Conservation (phyloP, 2,797 vertebrate genomes). For the Naso thynnoides region DNA sequence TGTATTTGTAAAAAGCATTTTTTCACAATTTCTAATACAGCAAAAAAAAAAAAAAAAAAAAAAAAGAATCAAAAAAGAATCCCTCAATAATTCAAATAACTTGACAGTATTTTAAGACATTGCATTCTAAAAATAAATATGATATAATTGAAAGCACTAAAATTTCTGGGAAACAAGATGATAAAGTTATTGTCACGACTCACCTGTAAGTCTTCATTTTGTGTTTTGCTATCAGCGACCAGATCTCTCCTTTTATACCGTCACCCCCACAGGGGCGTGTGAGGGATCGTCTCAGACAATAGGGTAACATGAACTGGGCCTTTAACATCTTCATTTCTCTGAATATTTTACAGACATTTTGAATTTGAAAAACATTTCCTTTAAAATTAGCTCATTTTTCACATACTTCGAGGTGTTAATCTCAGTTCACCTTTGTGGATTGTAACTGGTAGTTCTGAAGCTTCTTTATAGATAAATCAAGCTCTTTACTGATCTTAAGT, state of each 20-base stretch:
- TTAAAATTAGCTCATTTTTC: too few species aligned
- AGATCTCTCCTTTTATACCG: constrained; percentile 75
- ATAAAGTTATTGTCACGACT: constrained; percentile 31
- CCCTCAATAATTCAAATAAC: too few species aligned
- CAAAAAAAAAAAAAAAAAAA: too few species aligned
- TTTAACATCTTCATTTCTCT: constrained; percentile 29
- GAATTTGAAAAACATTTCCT: constrained; percentile 9
- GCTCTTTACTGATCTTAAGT: not conserved
- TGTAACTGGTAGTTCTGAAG: not conserved
- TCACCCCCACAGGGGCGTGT: constrained; percentile 64
- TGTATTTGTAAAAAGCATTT: too few species aligned
- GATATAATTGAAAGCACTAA: not conserved
- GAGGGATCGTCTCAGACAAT: constrained; percentile 61
- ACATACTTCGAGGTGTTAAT: not conserved
- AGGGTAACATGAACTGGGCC: constrained; percentile 71
- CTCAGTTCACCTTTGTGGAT: not conserved
- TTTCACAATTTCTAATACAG: too few species aligned
- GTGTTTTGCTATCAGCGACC: constrained; percentile 1
- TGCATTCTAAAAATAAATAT: not conserved
- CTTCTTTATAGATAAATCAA: not conserved
- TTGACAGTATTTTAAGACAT: too few species aligned
- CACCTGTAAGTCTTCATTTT: constrained; percentile 68
- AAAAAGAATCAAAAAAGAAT: too few species aligned
- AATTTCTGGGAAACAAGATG: not conserved
- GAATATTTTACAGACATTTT: not conserved